Evolutionary conservation across 2,113 vertebrate species (phyloP).

Genomic region (Cebus imitator): DNA sequence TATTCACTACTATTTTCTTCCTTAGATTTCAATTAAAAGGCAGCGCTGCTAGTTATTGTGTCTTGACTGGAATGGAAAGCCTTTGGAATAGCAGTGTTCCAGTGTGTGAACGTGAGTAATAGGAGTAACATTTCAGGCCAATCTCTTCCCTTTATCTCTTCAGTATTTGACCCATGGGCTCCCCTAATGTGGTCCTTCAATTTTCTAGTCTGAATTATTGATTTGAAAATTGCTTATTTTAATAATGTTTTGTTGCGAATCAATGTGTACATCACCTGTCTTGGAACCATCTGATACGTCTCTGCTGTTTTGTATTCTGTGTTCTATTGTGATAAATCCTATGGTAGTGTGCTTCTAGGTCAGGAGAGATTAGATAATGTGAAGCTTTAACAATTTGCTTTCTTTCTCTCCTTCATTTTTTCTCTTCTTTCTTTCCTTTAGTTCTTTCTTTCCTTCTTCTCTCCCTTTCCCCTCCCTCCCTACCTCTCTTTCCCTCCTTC

Average conservation of each 20-base stretch:
- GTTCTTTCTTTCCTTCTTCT: too few relatives aligned
- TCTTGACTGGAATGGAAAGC: neutral
- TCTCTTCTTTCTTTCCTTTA: neutral
- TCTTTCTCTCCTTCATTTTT: too few relatives aligned
- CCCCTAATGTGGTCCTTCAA: neutral
- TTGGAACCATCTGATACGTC: too few relatives aligned
- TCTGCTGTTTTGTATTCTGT: neutral
- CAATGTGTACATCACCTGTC: neutral
- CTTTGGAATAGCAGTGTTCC: slow-evolving; percentile 35
- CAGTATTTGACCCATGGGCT: neutral
- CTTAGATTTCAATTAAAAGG: slow-evolving; percentile 20
- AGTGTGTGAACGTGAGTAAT: neutral
- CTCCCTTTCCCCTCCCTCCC: neutral
- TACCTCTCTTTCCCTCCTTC: neutral
- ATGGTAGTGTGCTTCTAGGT: neutral
- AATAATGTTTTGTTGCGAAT: neutral
- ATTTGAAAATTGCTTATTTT: neutral
- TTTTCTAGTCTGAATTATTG: neutral
- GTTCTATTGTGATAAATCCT: neutral
- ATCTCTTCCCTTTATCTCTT: neutral
- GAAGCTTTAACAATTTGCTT: neutral
- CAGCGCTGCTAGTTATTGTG: neutral
- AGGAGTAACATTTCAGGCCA: neutral
- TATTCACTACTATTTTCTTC: neutral
- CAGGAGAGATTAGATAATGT: neutral